A percentile compares a stretch with the other conserved stretches of the same genome.
These are phyloP conservation scores for Toxonevra muliebris DNA, from an alignment of 2,888 invertebrate species.

Conservation along the genomic window DNA sequence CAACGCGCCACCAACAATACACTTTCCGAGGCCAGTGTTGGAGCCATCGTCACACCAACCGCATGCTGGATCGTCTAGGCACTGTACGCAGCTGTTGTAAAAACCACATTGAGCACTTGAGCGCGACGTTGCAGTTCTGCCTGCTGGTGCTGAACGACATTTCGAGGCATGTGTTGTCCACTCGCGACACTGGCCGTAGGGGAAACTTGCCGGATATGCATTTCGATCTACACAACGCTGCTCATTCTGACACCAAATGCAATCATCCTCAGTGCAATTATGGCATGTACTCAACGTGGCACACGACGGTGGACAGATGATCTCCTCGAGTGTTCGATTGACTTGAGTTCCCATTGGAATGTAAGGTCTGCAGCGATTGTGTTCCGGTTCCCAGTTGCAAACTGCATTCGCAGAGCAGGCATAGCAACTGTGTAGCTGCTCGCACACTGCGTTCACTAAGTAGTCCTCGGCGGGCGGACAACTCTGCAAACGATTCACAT, in stretches of 20 bases:
- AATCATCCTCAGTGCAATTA: slow-evolving; percentile 92
- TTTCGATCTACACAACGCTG: slow-evolving; percentile 95
- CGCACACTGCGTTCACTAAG: slow-evolving; percentile 72
- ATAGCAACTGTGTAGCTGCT: slow-evolving; percentile 85
- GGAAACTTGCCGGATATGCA: slow-evolving; percentile 95
- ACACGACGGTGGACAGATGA: slow-evolving; percentile 81
- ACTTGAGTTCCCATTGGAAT: slow-evolving; percentile 41
- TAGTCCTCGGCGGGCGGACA: slow-evolving; percentile 69
- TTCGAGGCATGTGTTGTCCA: slow-evolving; percentile 80
- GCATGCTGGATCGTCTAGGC: slow-evolving; percentile 91
- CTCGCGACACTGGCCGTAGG: slow-evolving; percentile 96
- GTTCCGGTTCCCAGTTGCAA: slow-evolving; percentile 75
- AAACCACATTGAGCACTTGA: slow-evolving; percentile 74
- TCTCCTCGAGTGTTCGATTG: slow-evolving; percentile 64
- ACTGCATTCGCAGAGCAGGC: slow-evolving; percentile 75
- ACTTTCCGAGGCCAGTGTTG: slow-evolving; percentile 85
- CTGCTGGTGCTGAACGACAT: slow-evolving; percentile 61
- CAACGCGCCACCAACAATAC: slow-evolving; percentile 85
- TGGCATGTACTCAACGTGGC: slow-evolving; percentile 82
- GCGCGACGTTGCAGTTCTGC: slow-evolving; percentile 48
- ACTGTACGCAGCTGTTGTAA: slow-evolving; percentile 81
- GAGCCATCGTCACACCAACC: slow-evolving; percentile 99
- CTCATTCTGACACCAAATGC: slow-evolving; percentile 97
- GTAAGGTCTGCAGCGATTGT: slow-evolving; percentile 67
- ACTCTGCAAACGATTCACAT: slow-evolving; percentile 68